Evolutionary conservation across 2,797 vertebrate species (phyloP), one percentile per base, ranked within the genome.

Genomic region (Cirrhinus molitorella): DNA sequence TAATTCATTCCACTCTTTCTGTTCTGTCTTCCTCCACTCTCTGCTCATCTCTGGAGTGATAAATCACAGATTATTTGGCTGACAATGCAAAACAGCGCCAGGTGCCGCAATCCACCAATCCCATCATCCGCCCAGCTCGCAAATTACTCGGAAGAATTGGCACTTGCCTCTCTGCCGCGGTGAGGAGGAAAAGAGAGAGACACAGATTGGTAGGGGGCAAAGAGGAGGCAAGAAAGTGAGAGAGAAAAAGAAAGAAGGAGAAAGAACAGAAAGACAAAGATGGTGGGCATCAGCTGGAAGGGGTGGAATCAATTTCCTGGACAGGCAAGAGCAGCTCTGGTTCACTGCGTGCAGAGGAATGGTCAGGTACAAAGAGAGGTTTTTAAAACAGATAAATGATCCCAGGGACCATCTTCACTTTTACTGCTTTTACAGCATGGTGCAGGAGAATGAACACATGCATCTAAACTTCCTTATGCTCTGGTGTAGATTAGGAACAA

Each of bases 61-160:
- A 87, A 88, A 88, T 90, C 79, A 83, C 57, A 71, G 86, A 88
- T 88, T 90, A 88, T 88, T 88, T 83, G 84, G 87, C 89, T 87
- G 89, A 90, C 89, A 86, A 90, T 85, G 89, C 89, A 90, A 88
- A 88, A 88, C 78, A 79, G 61, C n/a, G 73, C 78, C 83, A 74
- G 74, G 74, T 78, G 74, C 81, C 83, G 23, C 80, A 79, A 88
- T 84, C 83, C 83, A 87, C 87, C 87, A 84, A 85, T 89, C 83
- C 85, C 85, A 85, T 85, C 85, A 87, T 79, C 59, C 75, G n/a
- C 70, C 83, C 31, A 63, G 57, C 78, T 85, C 31, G 75, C 86
- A 87, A 88, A 90, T 88, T 88, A 88, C 86, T 80, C 65, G 75
- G 85, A 85, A 88, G 82, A 88, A 89, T 76, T 84, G 86, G 83